Conservation (phyloP, 2,113 vertebrate species). For the Australoheros scitulus region DNA sequence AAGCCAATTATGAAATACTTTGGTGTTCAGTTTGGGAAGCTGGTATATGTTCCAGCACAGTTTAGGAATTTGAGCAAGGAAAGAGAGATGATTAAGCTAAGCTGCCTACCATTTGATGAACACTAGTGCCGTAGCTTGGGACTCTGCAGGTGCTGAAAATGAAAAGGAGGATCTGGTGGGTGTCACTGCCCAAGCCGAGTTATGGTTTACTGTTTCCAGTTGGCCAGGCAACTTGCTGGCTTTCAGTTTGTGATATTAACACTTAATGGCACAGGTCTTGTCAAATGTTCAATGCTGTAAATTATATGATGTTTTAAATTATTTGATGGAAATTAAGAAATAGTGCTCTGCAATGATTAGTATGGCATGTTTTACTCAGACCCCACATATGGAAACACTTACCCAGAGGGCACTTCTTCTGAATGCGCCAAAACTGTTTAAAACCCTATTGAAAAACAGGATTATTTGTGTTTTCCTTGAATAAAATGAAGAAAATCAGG, state of each 20-base stretch:
- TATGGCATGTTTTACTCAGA: not conserved
- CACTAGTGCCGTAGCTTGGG: not conserved
- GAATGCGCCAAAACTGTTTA: not conserved
- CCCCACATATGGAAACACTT: not conserved
- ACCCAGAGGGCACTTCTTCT: not conserved
- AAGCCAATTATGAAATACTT: not conserved
- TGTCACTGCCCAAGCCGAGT: fast-evolving
- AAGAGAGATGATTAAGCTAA: not conserved
- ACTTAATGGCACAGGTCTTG: not conserved
- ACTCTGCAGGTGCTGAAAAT: not conserved
- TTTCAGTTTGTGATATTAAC: not conserved
- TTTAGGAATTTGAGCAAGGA: not conserved
- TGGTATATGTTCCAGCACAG: not conserved
- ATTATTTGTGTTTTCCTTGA: not conserved
- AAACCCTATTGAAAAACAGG: not conserved
- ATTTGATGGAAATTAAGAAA: not conserved
- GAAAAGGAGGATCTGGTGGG: not conserved
- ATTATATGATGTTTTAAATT: not conserved
- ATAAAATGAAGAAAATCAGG: not conserved
- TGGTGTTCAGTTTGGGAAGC: not conserved
- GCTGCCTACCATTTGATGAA: not conserved
- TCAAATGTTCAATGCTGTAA: not conserved
- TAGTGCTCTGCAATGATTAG: not conserved
- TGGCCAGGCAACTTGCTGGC: not conserved
- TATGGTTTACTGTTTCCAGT: not conserved